Conservation (phyloP, 2,888 invertebrate species). For the Drepana falcataria region DNA sequence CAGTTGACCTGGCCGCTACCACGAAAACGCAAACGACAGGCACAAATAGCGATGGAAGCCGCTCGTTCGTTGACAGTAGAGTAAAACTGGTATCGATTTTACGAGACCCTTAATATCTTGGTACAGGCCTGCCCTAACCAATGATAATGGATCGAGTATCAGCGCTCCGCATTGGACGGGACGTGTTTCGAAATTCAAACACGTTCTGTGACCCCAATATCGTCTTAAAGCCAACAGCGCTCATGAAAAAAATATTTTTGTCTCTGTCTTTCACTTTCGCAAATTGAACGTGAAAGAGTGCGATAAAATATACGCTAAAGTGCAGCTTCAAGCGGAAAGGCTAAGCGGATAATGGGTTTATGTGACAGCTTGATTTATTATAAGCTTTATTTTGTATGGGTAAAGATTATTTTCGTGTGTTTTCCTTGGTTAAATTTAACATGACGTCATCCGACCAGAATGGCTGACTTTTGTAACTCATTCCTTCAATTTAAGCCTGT, state of each 20-base stretch:
- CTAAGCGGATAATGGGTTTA: conserved; percentile 45
- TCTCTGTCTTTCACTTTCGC: conserved; percentile 46
- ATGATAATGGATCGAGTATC: conserved; percentile 53
- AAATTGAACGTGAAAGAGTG: conserved; percentile 34
- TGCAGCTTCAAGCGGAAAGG: conserved; percentile 36
- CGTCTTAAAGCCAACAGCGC: conserved; percentile 36
- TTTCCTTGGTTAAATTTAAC: conserved; percentile 2
- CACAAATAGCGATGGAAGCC: conserved; percentile 27
- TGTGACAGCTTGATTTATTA: conserved; percentile 18
- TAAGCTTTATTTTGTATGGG: conserved; percentile 27
- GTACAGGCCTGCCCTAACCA: conserved; percentile 59
- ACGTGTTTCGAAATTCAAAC: conserved; percentile 76
- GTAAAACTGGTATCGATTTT: conserved; percentile 54
- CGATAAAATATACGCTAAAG: conserved; percentile 36
- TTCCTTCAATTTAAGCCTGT: conserved; percentile 44
- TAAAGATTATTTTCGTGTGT: conserved; percentile 22
- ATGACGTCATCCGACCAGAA: conserved; percentile 41
- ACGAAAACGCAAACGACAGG: conserved; percentile 33
- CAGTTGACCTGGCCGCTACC: conserved; percentile 46
- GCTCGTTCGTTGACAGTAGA: conserved; percentile 20
- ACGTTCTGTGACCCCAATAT: conserved; percentile 74
- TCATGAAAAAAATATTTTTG: conserved; percentile 31
- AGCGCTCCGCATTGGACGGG: conserved; percentile 68
- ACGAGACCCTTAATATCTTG: conserved; percentile 23
- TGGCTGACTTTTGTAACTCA: conserved; percentile 45